phyloP scores from a whole-genome alignment of 1,140 invertebrate species.

The Caligus rogercresseyi region DNA sequence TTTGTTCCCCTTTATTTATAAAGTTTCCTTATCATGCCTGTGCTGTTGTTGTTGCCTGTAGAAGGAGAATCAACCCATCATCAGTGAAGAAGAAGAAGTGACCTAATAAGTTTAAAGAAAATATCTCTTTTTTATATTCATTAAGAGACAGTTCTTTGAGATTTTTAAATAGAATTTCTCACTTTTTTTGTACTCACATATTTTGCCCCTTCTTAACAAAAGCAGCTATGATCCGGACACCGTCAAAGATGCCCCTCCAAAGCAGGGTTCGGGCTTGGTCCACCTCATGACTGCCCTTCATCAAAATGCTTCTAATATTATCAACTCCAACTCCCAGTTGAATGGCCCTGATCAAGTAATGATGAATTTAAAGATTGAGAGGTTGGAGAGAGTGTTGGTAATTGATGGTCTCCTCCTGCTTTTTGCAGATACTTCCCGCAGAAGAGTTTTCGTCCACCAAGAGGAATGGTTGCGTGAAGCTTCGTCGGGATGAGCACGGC shows the following conservation, averaged over 20 bases:
- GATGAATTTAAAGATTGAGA: background rate
- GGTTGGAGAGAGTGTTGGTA: background rate
- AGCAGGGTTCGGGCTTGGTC: background rate
- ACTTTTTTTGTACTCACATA: too few species aligned
- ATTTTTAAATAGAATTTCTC: too few species aligned
- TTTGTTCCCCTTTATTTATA: too few species aligned
- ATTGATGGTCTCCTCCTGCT: background rate
- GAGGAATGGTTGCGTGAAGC: slow-evolving; percentile 41
- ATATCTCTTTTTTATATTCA: too few species aligned
- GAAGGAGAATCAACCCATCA: too few species aligned
- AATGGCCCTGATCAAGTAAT: slow-evolving; percentile 14
- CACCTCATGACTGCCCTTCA: slow-evolving; percentile 6
- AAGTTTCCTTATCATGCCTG: too few species aligned
- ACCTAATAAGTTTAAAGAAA: too few species aligned
- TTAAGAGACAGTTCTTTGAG: too few species aligned
- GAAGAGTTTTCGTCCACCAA: background rate
- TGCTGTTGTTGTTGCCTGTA: too few species aligned
- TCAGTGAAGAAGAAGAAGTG: too few species aligned
- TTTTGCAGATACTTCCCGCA: slow-evolving; percentile 8
- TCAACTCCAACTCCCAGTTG: slow-evolving; percentile 11
- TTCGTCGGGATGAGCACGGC: slow-evolving; percentile 35
- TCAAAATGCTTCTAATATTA: slow-evolving; percentile 11
- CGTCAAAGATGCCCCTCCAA: slow-evolving; percentile 1
- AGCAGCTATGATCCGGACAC: too few species aligned
- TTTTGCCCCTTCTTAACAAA: too few species aligned